Base-by-base conservation (phyloP, 2,888 invertebrate genomes). In the Platerodrilus igneus region DNA sequence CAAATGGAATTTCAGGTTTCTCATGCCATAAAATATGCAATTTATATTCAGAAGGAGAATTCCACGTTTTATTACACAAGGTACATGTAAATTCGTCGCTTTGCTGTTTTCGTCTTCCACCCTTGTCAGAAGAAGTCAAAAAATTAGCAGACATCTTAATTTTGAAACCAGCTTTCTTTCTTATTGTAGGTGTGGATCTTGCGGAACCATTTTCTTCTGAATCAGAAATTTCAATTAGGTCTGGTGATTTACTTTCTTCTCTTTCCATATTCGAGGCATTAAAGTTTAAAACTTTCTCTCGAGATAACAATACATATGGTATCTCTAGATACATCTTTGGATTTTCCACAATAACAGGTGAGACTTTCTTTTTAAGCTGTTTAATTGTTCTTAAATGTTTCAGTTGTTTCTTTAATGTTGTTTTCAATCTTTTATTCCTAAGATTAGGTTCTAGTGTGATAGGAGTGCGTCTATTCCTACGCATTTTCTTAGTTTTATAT, bases 1-100 rank as follows among this genome's bases (percentile, higher is more conserved):
- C 11, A 1, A 21, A 13, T 8, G 41, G 10, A 2, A 20, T 10
- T n/a, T 41, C 37, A 2, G 45, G 40, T 37, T 51, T 47, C 21
- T 41, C 40, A 18, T 51, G 51, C 30, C 39, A 47, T 2, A 51
- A 21, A 3, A 9, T 20, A 19, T 51, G 51, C 6, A 17, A 8
- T 25, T 47, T 30, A n/a, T 30, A 41, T 2, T 49, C 41, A 8
- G 45, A 49, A 8, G 19, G 22, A 16, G 16, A 30, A 2, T 14
- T 20, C 27, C 44, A 49, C 1, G 1, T 21, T 40, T 45, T 39
- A 36, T 51, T 47, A 20, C 51, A 51, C 3, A 40, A 25, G 9
- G 23, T 14, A 23, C 51, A 51, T 0, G 25, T 26, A 18, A 36
- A 26, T n/a, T n/a, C n/a, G n/a, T n/a, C n/a, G n/a, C n/a, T n/a